Percentiles rank a stretch among this genome's conserved stretches.
Evolutionary conservation across 2,797 vertebrate species (phyloP).

Genomic region (Crypturellus tataupa): DNA sequence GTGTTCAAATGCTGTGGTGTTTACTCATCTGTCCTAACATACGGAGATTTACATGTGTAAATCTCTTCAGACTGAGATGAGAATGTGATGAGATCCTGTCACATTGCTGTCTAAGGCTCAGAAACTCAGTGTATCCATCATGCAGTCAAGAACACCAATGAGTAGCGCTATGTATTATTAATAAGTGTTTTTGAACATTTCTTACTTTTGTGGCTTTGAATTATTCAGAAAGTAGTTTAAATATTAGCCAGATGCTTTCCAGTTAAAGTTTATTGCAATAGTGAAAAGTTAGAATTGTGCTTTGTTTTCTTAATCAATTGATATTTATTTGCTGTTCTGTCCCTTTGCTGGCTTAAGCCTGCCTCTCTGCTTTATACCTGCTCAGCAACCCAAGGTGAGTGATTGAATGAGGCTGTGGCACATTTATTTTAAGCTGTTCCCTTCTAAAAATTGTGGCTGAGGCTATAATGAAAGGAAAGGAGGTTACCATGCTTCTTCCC

Average conservation of each 20-base stretch:
- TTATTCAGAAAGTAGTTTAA: slow-evolving; percentile 37
- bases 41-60: slow-evolving; percentile 32
- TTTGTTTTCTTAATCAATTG: slow-evolving; percentile 76
- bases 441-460: slow-evolving; percentile 40
- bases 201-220: slow-evolving; percentile 17
- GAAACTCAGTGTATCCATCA: slow-evolving; percentile 48
- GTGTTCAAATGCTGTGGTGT: slow-evolving; percentile 6
- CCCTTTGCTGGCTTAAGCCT: slow-evolving; percentile 85
- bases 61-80: slow-evolving; percentile 3
- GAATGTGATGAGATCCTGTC: slow-evolving; percentile 39
- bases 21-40: slow-evolving; percentile 27
- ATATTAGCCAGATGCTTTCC: slow-evolving; percentile 46
- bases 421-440: slow-evolving; percentile 52
- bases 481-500: slow-evolving; percentile 20
- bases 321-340: slow-evolving; percentile 84
- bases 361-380: slow-evolving; percentile 80
- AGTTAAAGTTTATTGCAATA: slow-evolving; percentile 49
- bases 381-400: slow-evolving; percentile 85
- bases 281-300: slow-evolving; percentile 64
- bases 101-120: slow-evolving; percentile 23
- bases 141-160: slow-evolving; percentile 23
- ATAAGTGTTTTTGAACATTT: slow-evolving; percentile 39
- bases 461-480: slow-evolving; percentile 6
- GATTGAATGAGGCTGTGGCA: slow-evolving; percentile 50
- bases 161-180: slow-evolving; percentile 50